Conservation (phyloP, 2,797 vertebrate genomes). For the Rhinichthys osculus region DNA sequence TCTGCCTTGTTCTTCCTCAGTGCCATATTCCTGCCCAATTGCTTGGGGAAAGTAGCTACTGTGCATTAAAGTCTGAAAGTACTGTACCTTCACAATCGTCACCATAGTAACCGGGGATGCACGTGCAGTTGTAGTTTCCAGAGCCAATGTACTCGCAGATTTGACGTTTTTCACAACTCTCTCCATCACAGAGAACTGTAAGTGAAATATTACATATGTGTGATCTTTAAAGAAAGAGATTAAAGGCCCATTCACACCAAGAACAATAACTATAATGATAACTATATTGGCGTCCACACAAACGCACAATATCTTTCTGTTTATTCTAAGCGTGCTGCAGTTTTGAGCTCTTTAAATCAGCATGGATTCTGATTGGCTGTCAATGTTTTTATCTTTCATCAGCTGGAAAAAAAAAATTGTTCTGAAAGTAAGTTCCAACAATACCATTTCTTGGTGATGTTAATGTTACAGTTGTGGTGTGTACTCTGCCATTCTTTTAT, state of each 20-base stretch:
- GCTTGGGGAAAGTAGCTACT: conserved; percentile 58
- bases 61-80: conserved; percentile 58
- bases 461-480: no score
- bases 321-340: no score
- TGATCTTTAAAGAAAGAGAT: neutral
- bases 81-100: conserved; percentile 83
- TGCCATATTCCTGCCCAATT: conserved; percentile 59
- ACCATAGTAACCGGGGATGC: conserved; percentile 80
- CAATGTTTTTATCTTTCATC: neutral
- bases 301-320: neutral
- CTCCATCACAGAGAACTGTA: conserved; percentile 71
- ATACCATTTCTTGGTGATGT: no score
- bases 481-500: no score
- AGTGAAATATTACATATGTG: conserved; percentile 1
- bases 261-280: neutral
- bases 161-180: conserved; percentile 74
- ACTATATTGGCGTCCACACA: neutral
- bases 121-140: conserved; percentile 80
- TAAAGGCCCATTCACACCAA: neutral
- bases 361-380: neutral
- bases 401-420: no score
- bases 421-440: no score
- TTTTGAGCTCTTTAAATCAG: neutral
- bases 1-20: conserved; percentile 49
- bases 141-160: conserved; percentile 76